These are phyloP conservation scores for Ivindomyrus marchei DNA, from an alignment of 2,113 vertebrate genomes.

Conservation along the genomic window DNA sequence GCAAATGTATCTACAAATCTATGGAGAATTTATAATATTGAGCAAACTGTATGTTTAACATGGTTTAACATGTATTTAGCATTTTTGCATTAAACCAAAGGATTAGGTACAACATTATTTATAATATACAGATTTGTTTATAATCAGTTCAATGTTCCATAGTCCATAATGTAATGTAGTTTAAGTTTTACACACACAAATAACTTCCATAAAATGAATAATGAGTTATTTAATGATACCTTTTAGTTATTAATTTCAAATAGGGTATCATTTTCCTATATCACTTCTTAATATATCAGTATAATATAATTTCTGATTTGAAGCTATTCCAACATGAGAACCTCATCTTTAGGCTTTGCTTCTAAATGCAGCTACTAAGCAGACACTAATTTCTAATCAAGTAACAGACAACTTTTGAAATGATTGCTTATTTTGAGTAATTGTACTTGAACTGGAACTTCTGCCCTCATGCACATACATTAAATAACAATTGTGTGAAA, in stretches of 20 bases:
- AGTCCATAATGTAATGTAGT: background rate
- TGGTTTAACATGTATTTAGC: background rate
- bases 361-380: background rate
- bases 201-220: background rate
- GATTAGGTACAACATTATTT: background rate
- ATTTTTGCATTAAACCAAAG: background rate
- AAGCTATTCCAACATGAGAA: background rate
- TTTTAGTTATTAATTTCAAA: background rate
- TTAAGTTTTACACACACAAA: background rate
- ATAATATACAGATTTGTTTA: background rate
- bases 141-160: background rate
- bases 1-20: background rate
- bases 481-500: background rate
- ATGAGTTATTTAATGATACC: background rate
- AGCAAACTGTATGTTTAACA: background rate
- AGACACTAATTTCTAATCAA: background rate
- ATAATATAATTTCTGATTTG: background rate
- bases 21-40: background rate
- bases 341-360: background rate
- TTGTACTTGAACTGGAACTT: background rate
- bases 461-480: background rate
- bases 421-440: background rate
- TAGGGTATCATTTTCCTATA: background rate
- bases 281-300: background rate
- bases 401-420: background rate